Base-by-base conservation (phyloP, 30 jellyfish, hydroid and myxozoan species). In the Hydractinia symbiolongicarpus region DNA sequence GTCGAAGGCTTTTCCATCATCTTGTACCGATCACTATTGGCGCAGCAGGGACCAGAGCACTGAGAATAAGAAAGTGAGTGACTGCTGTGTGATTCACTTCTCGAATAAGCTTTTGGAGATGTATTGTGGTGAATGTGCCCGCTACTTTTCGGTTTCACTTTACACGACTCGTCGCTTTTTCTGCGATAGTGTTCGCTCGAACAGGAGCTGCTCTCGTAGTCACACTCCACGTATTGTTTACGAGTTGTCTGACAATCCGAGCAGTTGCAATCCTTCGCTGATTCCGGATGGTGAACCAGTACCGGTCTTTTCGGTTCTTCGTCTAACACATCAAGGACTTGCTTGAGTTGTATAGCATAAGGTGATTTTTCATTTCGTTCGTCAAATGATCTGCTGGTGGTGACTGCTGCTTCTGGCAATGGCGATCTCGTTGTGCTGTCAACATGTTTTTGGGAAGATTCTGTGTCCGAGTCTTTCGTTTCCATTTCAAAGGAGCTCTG, bases 311-410 rank as follows among this genome's bases (percentile, higher is more conserved):
- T 76, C 15, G 97, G 88, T 74, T 90, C 96, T 73, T 91, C 98
- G 57, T 91, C 96, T 20, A 91, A 85, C 15, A 90, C 96, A 71
- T 91, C 98, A 53, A 91, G 95, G 40, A 91, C 98, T 75, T 91
- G 98, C 58, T 94, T 75, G 44, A 91, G 87, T 75, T 91, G 98
- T 66, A 83, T 95, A n/a, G 95, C 98, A 73, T 91, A 91, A 1
- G 96, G 98, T 7, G 98, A 91, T 58, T 86, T 86, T 1, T 77
- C 60, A 0, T 30, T 16, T 71, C 40, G 56, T 11, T 77, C 85
- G 11, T 77, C 85, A 77, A 19, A 60, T 19, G 16, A 56, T 77
- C 53, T 77, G 40, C 55, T 77, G 52, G 56, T 77, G 14, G 72
- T 15, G 13, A 58, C n/a, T 49, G 83, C 66, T 19, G 20, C 85